Conservation (phyloP, 2,888 invertebrate genomes). For the Dicyrtoma fusca region DNA sequence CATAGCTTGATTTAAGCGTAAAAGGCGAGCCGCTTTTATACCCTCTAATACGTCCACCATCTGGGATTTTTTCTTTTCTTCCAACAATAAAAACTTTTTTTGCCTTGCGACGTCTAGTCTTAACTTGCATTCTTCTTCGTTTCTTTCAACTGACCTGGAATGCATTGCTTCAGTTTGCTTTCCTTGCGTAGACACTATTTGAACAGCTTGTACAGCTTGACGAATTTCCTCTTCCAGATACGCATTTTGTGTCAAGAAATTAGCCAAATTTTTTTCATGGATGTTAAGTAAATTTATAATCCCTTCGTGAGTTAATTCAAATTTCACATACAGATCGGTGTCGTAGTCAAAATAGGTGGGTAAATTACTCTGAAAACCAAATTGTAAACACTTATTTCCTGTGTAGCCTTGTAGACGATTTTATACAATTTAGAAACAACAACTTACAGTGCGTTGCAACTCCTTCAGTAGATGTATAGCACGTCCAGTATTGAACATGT, state of each 20-base stretch:
- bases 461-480: conserved; percentile 47
- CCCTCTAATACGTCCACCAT: neutral
- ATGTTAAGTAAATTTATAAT: conserved; percentile 9
- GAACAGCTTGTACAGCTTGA: conserved; percentile 11
- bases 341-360: conserved; percentile 12
- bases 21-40: conserved; percentile 20
- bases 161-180: neutral
- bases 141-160: neutral
- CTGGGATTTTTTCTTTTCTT: conserved; percentile 10
- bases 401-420: too few relatives aligned
- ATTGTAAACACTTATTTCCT: neutral
- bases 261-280: neutral
- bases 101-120: neutral
- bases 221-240: conserved; percentile 19
- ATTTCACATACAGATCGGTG: neutral
- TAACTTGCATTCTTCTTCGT: neutral
- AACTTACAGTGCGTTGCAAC: conserved; percentile 36
- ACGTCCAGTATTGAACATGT: conserved; percentile 54
- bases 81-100: neutral
- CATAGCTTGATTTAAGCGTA: conserved; percentile 8
- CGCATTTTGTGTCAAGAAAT: neutral
- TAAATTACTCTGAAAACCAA: neutral
- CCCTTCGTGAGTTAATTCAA: conserved; percentile 11
- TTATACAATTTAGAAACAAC: too few relatives aligned
- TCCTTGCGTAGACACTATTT: neutral